Conservation (phyloP, 2,797 vertebrate species). For the Balearica regulorum region DNA sequence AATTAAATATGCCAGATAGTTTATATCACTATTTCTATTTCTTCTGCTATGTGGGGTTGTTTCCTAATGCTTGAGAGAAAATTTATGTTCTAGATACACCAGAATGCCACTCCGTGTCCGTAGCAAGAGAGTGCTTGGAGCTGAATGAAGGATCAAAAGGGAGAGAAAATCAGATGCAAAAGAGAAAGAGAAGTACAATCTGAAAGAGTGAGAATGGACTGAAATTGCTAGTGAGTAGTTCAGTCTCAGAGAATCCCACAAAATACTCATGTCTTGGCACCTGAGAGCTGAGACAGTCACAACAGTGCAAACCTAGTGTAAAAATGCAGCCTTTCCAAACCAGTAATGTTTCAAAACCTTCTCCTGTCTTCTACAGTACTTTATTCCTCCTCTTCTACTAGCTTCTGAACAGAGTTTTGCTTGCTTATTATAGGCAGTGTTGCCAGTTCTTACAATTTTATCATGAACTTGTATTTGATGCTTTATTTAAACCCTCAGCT, state of each 20-base stretch:
- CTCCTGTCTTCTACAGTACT: neutral
- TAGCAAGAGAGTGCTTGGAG: neutral
- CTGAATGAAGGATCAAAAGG: neutral
- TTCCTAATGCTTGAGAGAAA: neutral
- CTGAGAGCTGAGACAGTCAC: neutral
- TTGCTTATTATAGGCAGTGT: neutral
- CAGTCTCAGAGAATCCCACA: neutral
- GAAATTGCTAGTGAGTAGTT: neutral
- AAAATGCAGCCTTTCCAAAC: neutral
- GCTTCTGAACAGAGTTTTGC: neutral
- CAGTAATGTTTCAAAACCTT: neutral
- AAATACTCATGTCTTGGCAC: neutral
- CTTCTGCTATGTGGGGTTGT: neutral
- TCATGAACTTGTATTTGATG: slow-evolving; percentile 32
- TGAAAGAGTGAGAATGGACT: neutral
- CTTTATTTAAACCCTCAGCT: slow-evolving; percentile 36
- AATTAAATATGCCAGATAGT: neutral
- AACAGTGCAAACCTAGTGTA: neutral
- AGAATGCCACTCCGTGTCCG: neutral
- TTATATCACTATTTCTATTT: neutral
- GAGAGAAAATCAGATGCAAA: neutral
- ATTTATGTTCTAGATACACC: neutral
- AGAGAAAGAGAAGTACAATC: neutral
- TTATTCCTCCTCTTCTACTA: neutral
- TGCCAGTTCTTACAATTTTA: neutral